Evolutionary conservation across 2,888 invertebrate species (phyloP), one percentile per base, ranked within the genome.

Genomic region (Ochropacha duplaris): DNA sequence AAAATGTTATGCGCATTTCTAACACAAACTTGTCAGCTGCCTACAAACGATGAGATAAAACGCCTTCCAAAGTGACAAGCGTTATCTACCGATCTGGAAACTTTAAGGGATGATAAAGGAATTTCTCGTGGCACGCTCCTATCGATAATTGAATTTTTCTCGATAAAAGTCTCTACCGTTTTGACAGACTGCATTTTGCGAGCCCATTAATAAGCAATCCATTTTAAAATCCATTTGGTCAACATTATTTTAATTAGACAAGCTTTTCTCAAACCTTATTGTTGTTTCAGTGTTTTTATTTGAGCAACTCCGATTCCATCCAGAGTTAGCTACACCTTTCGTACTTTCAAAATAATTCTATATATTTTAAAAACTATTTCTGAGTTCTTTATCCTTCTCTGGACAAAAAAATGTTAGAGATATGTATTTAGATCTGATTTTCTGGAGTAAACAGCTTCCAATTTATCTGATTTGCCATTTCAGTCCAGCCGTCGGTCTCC

Each of bases 401-500:
- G n/a, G n/a, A n/a, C n/a, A n/a, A n/a, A n/a, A n/a, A n/a, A n/a
- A n/a, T n/a, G n/a, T n/a, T n/a, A n/a, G 9, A 44, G 5, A 19
- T 9, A 1, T 44, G 44, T 6, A 44, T 19, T 44, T 44, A 1
- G 44, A 44, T 14, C 16, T 16, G 44, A 44, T 9, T 44, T 44
- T 19, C 44, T 44, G 44, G 44, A 44, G 19, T 2, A 9, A 44
- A 44, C 14, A 9, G 16, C 16, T 8, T 19, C 39, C 44, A 44
- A 44, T 44, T 44, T 19, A 44, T 44, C 19, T 44, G 44, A 19
- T 44, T 44, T 44, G n/a, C 44, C 5, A 5, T 44, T 19, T n/a
- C n/a, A 19, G 44, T 44, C 39, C 44, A 31, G 31, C 52, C 34
- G 34, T 22, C 19, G 51, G 14, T 54, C 50, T 58, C 60, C 61